Evolutionary conservation across 2,888 invertebrate genomes (phyloP), one percentile per base, ranked within the genome.

Genomic region (Cephus pulcher): DNA sequence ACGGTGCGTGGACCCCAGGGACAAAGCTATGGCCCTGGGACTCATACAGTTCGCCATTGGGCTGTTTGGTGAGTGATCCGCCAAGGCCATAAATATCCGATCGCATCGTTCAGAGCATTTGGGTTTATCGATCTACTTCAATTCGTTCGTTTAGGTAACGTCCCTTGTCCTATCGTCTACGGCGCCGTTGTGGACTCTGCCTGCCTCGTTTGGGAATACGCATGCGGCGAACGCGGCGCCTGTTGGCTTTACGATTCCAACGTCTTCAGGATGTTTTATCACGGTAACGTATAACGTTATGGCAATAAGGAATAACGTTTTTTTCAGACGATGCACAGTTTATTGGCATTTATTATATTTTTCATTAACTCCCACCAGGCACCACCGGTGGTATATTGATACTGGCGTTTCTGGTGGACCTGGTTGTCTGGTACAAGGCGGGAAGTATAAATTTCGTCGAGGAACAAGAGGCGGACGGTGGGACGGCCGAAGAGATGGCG

Each of bases 21-120:
- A 98, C 90, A 98, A 98, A 92, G 97, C 98, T 77, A 97, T 98
- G 97, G 98, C 98, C 80, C 94, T 98, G 92, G 98, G 98, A 37
- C 95, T 98, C 89, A 97, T 98, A 90, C 97, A 97, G 92, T 97
- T 97, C 92, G 97, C 98, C 79, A 97, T 98, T 83, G 98, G 98
- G 79, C 94, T 98, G 84, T 97, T 98, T 92, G 98, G 94, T 93
- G 87, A 92, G 92, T 89, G 76, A 76, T 73, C 73, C 34, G 34
- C 30, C 74, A 35, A 30, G 12, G 35, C 15, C 30, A 35, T 15
- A n/a, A 74, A 35, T 74, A 23, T 56, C 23, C 9, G 23, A 56
- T 56, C 56, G 9, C 23, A 9, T 56, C 56, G 56, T 9, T 1
- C 23, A 56, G 9, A 23, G 56, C 56, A 56, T 56, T 23, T 23